Evolutionary conservation across 2,797 vertebrate species (phyloP), one percentile per base, ranked within the genome.

Genomic region (Limosa lapponica): DNA sequence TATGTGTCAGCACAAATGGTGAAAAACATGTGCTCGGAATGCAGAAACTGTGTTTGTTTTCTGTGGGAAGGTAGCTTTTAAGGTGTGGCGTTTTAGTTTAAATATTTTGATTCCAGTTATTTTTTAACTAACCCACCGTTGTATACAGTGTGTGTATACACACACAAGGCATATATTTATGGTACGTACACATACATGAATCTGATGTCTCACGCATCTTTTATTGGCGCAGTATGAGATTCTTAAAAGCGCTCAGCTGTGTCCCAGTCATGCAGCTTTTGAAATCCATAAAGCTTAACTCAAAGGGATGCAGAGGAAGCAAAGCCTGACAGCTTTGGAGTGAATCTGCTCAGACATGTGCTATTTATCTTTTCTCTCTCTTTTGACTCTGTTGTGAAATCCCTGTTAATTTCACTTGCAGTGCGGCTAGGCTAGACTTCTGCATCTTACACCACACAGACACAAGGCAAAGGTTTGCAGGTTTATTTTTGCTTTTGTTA

Each of bases 111-210:
- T 94, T 61, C 25, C 13, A n/a, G 2, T 58, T 58, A 12, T 87
- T 77, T 70, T 54, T 59, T 39, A n/a, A n/a, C 14, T 57, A 49
- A 55, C 24, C 6, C 48, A 9, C 8, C 36, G 39, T 23, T 36
- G 13, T 12, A 1, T 46, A 18, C 49, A 34, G 32, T 43, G 1
- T 1, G 30, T 37, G 10, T 16, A 34, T 30, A 2, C 10, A 6
- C 16, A 59, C 14, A 43, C 11, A n/a, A n/a, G 27, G 34, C 51
- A n/a, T 36, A 6, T 11, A 1, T 62, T 6, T 84, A 11, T 64
- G 65, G 37, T 52, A 3, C 20, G 3, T 52, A 27, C 34, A 27
- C 54, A 20, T 16, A 15, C 0, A 1, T 32, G 13, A 27, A 32
- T 75, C 39, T 77, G 23, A 30, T 59, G 28, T 52, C 34, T 82